phyloP scores from a whole-genome alignment of 2,113 vertebrate species.

The Isichthys henryi region DNA sequence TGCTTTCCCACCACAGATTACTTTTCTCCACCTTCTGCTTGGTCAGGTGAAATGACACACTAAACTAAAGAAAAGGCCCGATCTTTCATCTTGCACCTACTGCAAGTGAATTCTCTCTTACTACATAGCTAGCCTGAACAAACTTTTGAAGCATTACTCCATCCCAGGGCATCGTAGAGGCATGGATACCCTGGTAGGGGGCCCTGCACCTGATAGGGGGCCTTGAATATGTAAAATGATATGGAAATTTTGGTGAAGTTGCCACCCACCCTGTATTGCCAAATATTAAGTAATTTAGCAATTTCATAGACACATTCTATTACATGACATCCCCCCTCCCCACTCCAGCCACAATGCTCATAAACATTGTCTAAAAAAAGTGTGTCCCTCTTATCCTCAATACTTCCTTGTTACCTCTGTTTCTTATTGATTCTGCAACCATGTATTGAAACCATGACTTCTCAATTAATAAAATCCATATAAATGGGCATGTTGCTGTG shows the following conservation, averaged over 20 bases:
- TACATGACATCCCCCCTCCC: background rate
- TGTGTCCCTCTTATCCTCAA: background rate
- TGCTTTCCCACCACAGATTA: background rate
- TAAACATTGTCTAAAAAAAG: background rate
- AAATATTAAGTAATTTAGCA: background rate
- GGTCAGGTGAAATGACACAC: background rate
- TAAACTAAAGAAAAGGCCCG: background rate
- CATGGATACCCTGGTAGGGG: background rate
- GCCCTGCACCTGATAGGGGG: background rate
- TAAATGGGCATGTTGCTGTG: background rate
- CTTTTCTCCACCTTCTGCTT: background rate
- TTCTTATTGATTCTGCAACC: background rate
- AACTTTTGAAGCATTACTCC: background rate
- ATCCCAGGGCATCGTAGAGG: background rate
- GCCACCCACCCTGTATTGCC: background rate
- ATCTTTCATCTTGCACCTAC: background rate
- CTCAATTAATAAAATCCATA: background rate
- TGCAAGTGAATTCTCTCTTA: background rate
- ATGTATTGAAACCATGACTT: background rate
- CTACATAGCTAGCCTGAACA: background rate
- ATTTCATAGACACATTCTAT: background rate
- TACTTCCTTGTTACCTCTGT: background rate
- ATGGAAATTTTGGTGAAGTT: background rate
- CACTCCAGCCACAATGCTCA: too few relatives aligned
- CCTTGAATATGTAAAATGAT: background rate